These are phyloP conservation scores for Erynnis tages DNA, from an alignment of 2,888 invertebrate species.

Conservation along the genomic window DNA sequence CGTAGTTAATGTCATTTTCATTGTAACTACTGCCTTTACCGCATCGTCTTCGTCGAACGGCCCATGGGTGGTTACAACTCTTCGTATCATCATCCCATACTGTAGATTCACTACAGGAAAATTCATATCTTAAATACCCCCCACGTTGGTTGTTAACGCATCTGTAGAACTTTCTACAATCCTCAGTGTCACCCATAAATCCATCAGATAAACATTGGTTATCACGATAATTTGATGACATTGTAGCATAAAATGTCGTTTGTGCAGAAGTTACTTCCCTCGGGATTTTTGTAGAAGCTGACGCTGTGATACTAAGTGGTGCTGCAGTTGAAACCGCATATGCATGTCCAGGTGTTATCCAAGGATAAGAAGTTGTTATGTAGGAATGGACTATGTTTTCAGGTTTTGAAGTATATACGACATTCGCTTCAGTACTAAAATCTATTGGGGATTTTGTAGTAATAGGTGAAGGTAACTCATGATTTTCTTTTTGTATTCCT, in stretches of 20 bases:
- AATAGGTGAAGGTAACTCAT: conserved; percentile 61
- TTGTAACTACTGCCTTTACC: conserved; percentile 42
- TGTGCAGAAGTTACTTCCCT: not conserved
- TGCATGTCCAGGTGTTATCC: conserved; percentile 25
- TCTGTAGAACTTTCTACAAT: conserved; percentile 90
- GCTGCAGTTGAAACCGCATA: conserved; percentile 26
- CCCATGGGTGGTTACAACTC: conserved; percentile 88
- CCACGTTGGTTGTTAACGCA: conserved; percentile 85
- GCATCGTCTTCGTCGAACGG: conserved; percentile 72
- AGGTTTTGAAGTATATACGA: not conserved
- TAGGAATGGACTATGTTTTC: conserved; percentile 8
- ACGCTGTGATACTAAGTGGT: conserved; percentile 30
- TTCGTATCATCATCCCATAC: conserved; percentile 88
- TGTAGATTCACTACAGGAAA: conserved; percentile 87
- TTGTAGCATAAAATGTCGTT: conserved; percentile 5
- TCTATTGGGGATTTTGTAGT: conserved; percentile 43
- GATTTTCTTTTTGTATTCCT: conserved; percentile 30
- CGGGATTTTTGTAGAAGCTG: conserved; percentile 14
- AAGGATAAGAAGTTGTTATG: conserved; percentile 25
- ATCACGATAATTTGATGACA: conserved; percentile 30
- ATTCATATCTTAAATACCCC: conserved; percentile 85
- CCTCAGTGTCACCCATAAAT: conserved; percentile 85
- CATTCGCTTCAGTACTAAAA: conserved; percentile 1
- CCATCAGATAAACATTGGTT: conserved; percentile 84
- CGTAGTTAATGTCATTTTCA: conserved; percentile 1